Percentiles rank a stretch among this genome's conserved stretches.
Conservation (phyloP, 1,140 invertebrate species). For the Lepidurus arcticus region DNA sequence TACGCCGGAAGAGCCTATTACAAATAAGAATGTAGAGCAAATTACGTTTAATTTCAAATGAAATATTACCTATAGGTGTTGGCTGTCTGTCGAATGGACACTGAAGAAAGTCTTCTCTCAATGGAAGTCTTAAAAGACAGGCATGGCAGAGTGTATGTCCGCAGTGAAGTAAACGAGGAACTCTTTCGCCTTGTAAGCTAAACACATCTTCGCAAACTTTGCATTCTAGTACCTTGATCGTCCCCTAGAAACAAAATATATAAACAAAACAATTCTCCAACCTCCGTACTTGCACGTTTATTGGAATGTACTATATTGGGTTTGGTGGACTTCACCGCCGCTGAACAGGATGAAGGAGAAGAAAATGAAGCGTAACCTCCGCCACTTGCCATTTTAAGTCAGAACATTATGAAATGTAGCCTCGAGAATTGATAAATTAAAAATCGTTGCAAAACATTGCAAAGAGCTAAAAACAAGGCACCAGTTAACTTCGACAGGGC, state of each 20-base stretch:
- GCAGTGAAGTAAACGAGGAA: conserved; percentile 55
- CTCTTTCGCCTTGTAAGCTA: conserved; percentile 55
- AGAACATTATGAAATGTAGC: neutral
- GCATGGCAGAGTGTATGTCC: conserved; percentile 59
- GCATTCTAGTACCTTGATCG: conserved; percentile 52
- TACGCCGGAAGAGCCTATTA: conserved; percentile 50
- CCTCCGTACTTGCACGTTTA: too few relatives aligned
- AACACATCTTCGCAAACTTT: conserved; percentile 59
- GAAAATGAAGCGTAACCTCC: neutral
- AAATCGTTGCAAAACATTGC: neutral
- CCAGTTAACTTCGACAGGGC: too few relatives aligned
- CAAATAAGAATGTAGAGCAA: conserved; percentile 24
- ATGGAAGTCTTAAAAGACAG: conserved; percentile 51
- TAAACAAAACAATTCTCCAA: neutral
- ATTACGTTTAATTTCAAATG: neutral
- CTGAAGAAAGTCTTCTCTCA: conserved; percentile 48
- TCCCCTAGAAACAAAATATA: neutral
- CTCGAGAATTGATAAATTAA: neutral
- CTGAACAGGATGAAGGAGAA: neutral
- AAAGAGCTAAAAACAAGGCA: neutral
- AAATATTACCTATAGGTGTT: conserved; percentile 47
- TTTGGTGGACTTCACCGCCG: neutral
- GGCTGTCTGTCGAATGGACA: conserved; percentile 60
- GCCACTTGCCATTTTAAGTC: neutral
- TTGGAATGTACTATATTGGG: neutral